Evolutionary conservation across 2,113 vertebrate species (phyloP).

Genomic region (Balaeniceps rex): DNA sequence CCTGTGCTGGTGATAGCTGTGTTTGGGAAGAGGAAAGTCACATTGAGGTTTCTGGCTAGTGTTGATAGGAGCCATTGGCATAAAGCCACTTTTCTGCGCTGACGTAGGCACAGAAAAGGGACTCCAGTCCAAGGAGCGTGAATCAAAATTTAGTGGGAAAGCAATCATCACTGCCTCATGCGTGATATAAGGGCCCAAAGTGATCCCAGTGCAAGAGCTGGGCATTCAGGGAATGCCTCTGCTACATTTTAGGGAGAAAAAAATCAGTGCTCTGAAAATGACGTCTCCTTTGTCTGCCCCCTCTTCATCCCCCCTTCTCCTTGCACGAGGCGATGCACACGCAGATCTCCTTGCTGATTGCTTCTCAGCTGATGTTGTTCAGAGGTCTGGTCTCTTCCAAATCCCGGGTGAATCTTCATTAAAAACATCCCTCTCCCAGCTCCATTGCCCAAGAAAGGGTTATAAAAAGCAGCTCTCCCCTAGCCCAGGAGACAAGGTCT

Average conservation of each 20-base stretch:
- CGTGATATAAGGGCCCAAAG: rapidly evolving
- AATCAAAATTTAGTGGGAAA: not conserved
- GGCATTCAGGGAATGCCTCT: not conserved
- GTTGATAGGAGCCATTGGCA: not conserved
- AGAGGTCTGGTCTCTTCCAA: not conserved
- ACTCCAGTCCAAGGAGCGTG: not conserved
- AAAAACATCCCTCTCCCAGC: not conserved
- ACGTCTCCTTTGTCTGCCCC: not conserved
- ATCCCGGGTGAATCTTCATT: not conserved
- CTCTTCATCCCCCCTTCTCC: not conserved
- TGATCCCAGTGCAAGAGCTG: not conserved
- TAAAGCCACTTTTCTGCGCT: not conserved
- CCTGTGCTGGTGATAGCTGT: not conserved
- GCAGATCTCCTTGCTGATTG: not conserved
- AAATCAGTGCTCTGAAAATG: not conserved
- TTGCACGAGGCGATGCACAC: not conserved
- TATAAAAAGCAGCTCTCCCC: not conserved
- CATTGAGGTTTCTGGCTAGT: constrained; percentile 54
- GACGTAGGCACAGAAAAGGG: not conserved
- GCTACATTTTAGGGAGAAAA: not conserved
- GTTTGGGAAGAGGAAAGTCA: constrained; percentile 65
- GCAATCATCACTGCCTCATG: not conserved
- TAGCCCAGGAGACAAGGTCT: not conserved
- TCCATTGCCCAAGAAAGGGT: constrained; percentile 17
- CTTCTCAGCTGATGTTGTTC: not conserved